phyloP scores from a whole-genome alignment of 2,888 invertebrate species.

The Spilarctia lutea region DNA sequence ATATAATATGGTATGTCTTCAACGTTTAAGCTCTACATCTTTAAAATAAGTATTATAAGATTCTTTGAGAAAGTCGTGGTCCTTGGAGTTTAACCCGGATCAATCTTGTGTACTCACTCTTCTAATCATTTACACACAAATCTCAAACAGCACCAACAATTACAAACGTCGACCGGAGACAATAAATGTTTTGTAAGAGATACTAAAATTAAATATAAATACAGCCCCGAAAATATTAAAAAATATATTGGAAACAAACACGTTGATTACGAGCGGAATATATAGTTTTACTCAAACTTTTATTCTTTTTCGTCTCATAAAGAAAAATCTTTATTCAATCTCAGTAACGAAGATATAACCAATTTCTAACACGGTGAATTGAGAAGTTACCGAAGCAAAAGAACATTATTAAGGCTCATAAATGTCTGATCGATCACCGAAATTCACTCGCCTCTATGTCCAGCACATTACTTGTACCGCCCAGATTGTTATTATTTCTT shows the following conservation, averaged over 20 bases:
- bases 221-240: too few relatives aligned
- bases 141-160: too few relatives aligned
- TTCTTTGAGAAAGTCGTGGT: too few relatives aligned
- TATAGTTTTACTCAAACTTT: neutral
- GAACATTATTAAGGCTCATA: neutral
- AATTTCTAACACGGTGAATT: neutral
- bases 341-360: neutral
- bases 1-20: neutral
- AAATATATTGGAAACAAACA: neutral
- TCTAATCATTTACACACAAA: too few relatives aligned
- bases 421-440: neutral
- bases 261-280: neutral
- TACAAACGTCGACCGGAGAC: too few relatives aligned
- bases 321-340: neutral
- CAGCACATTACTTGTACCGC: neutral
- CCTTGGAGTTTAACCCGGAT: too few relatives aligned
- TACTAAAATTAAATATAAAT: too few relatives aligned
- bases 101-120: too few relatives aligned
- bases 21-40: neutral
- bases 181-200: too few relatives aligned
- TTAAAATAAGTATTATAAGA: neutral
- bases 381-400: neutral
- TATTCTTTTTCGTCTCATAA: neutral
- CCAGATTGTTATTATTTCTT: neutral
- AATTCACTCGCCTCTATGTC: neutral